Evolutionary conservation across 1,140 invertebrate genomes (phyloP), one percentile per base, ranked within the genome.

Genomic region (Gryon sp.): DNA sequence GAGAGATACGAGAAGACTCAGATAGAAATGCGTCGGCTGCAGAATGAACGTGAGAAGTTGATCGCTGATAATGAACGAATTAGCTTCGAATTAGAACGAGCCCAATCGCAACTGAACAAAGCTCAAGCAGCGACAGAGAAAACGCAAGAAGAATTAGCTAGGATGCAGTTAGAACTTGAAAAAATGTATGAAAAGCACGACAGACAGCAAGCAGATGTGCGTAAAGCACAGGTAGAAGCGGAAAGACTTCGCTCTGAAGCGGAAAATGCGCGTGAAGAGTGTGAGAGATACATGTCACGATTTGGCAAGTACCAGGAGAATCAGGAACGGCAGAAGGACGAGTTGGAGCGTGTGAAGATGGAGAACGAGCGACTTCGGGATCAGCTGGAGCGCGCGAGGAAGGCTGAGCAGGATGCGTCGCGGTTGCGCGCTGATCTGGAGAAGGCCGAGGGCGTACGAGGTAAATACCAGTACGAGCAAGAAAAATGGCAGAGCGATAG

Each of bases 101-200:
- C 94, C 0, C 94, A 96, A 83, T 92, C 93, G 36, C 95, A 97
- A 84, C 92, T 93, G 76, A 92, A 91, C 59, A 97, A 97, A 88
- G 92, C 93, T 0, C 95, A 95, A 82, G 92, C 92, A 4, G 92
- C 92, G 7, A 93, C 96, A 50, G 96, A 97, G 80, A 97, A 97
- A 79, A 93, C 93, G 53, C 95, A 97, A 83, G 96, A 97, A 84
- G 96, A 98, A 86, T 91, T 96, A 36, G 93, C 94, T 0, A 90
- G 95, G 79, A 92, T 96, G 80, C 94, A 95, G 82, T 91, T 96
- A 16, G 96, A 97, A 86, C 89, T 96, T 8, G 96, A 97, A 83
- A 97, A 96, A 84, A 93, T 96, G 89, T 95, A 95, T 76, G 96
- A 97, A 77, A 96, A 96, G 80, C 93, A 96, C 78, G 96, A 97